Conservation (phyloP, 2,113 vertebrate genomes). For the Crotalus horridus region DNA sequence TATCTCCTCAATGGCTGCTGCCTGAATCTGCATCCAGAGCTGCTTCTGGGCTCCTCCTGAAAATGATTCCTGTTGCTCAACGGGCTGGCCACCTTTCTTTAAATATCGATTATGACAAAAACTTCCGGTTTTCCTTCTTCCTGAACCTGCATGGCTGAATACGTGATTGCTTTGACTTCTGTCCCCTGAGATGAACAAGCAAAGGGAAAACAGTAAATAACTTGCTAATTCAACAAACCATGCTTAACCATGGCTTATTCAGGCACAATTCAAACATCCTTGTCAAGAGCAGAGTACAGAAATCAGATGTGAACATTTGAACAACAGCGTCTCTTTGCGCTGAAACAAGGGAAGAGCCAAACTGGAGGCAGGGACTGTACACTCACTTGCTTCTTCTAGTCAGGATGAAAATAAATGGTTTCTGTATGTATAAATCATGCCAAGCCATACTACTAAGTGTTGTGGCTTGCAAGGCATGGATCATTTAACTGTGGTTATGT, state of each 20-base stretch:
- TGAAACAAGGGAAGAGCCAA: neutral
- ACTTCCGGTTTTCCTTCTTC: conserved; percentile 88
- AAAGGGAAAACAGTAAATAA: neutral
- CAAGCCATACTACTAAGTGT: neutral
- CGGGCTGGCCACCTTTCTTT: conserved; percentile 41
- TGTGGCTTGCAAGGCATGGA: neutral
- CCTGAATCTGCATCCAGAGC: neutral
- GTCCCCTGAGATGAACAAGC: conserved; percentile 79
- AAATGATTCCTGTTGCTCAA: neutral
- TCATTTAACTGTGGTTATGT: neutral
- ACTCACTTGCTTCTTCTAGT: neutral
- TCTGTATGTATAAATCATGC: neutral
- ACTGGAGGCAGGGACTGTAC: too few species aligned
- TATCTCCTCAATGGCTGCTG: neutral
- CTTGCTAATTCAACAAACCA: neutral
- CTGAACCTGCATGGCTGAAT: conserved; percentile 96
- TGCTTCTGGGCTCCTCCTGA: neutral
- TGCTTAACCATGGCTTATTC: neutral
- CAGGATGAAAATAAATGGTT: neutral
- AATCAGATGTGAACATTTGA: neutral
- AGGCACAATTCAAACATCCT: neutral
- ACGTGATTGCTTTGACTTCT: conserved; percentile 98
- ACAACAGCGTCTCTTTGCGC: neutral
- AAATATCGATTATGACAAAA: conserved; percentile 94
- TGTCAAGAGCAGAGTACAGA: neutral